Conservation (phyloP, 2,113 vertebrate species). For the Ceyx margarethae region DNA sequence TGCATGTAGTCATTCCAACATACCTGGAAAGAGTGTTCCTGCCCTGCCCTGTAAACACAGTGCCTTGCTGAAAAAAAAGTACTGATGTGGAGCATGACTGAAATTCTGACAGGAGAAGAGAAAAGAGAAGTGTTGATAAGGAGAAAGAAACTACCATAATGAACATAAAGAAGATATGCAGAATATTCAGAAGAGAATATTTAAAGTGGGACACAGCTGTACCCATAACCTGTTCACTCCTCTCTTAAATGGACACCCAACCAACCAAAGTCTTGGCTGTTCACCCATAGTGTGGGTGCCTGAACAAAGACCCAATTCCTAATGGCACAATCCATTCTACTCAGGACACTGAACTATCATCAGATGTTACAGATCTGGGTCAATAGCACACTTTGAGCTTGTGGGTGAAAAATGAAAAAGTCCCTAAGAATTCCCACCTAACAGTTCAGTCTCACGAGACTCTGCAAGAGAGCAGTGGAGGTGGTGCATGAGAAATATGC, state of each 20-base stretch:
- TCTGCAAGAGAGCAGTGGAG: neutral
- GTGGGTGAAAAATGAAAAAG: neutral
- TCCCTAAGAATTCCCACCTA: neutral
- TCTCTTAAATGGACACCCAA: neutral
- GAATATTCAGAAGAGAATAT: neutral
- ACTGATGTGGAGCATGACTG: neutral
- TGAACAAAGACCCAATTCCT: neutral
- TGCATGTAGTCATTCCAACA: neutral
- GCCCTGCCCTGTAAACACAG: neutral
- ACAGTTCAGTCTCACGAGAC: neutral
- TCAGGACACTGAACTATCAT: neutral
- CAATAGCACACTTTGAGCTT: neutral
- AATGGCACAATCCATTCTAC: neutral
- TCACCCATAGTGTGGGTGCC: neutral
- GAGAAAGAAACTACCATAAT: neutral
- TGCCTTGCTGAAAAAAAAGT: neutral
- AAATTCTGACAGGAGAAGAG: neutral
- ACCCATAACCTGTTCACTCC: neutral
- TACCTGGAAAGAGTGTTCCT: neutral
- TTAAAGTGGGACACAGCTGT: neutral
- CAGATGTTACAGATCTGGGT: neutral
- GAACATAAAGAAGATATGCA: neutral
- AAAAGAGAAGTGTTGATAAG: neutral
- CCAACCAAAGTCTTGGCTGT: neutral
- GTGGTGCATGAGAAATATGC: neutral